Base-by-base conservation (phyloP, 1,140 invertebrate genomes). In the Aphaenogaster floridana region DNA sequence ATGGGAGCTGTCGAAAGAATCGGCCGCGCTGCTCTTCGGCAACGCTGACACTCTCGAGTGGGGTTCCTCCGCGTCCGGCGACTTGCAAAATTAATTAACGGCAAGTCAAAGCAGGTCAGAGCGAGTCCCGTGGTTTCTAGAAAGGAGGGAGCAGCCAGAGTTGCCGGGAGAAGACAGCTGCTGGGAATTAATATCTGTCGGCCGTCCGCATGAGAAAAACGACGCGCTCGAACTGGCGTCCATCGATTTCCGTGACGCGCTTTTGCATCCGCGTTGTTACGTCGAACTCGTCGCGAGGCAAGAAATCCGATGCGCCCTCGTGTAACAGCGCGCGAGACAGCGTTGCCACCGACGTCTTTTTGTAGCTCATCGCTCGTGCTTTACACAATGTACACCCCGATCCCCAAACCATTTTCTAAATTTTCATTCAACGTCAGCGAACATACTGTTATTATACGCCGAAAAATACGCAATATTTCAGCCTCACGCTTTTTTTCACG, bases 41-140 rank as follows among this genome's bases (percentile, higher is more conserved):
- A 8, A 42, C 21, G 28, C 59, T 28, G 48, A 45, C 39, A 42
- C 17, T 15, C 39, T 48, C 17, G 34, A 13, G 21, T 9, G 68
- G 8, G 5, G 13, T 7, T 17, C 48, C 34, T 39, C 54, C 59
- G 36, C 17, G 57, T 17, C 4, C 54, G 54, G 59, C 54, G 48
- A 71, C 57, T 85, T 50, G 80, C 34, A 8, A 79, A 89, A 89
- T 86, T 89, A 89, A 89, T 89, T 86, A 86, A 80, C 69, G 42
- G 11, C 48, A 13, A 63, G 48, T 66, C 71, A 48, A 13, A 68
- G 4, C 52, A 39, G 36, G n/a, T 54, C 52, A 45, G 45, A 68
- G 21, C 63, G 39, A 52, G 48, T 15, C 15, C 34, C 36, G 42
- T 11, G 42, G 7, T 48, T 74, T 63, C 61, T 21, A 34, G 34